Conservation (phyloP, 1,140 invertebrate species). For the Dendrolimus punctatus region DNA sequence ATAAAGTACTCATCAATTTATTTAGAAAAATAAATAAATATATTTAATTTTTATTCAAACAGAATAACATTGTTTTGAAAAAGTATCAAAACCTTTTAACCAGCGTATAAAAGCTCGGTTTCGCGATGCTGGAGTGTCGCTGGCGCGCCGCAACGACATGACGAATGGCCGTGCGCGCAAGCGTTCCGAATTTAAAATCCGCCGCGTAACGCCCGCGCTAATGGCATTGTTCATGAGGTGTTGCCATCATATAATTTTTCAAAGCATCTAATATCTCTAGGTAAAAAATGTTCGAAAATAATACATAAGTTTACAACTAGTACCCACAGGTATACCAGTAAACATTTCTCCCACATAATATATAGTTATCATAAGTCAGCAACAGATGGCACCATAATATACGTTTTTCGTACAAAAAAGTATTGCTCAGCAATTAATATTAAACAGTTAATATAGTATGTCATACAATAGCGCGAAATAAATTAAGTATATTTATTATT, state of each 20-base stretch:
- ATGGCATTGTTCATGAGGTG: constrained; percentile 66
- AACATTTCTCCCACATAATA: too few relatives aligned
- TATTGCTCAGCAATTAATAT: too few relatives aligned
- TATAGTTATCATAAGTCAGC: too few relatives aligned
- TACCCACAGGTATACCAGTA: too few relatives aligned
- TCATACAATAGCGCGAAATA: too few relatives aligned
- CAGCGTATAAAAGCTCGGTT: constrained; percentile 17
- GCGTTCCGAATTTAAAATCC: constrained; percentile 69
- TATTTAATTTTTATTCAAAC: neutral
- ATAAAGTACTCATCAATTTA: neutral
- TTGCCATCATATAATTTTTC: constrained; percentile 10
- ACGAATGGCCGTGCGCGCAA: constrained; percentile 62
- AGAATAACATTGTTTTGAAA: constrained; percentile 14
- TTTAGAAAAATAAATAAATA: neutral
- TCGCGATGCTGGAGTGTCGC: constrained; percentile 48
- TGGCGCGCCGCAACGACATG: constrained; percentile 54
- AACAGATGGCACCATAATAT: too few relatives aligned
- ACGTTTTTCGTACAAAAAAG: too few relatives aligned
- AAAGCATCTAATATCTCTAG: too few relatives aligned
- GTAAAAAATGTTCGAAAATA: too few relatives aligned
- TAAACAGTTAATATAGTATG: too few relatives aligned
- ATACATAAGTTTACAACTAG: too few relatives aligned
- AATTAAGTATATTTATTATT: too few relatives aligned
- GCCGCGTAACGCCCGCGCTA: constrained; percentile 62
- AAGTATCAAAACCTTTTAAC: constrained; percentile 37